Base-by-base conservation (phyloP, 2,888 invertebrate species). In the Perdita meconis region DNA sequence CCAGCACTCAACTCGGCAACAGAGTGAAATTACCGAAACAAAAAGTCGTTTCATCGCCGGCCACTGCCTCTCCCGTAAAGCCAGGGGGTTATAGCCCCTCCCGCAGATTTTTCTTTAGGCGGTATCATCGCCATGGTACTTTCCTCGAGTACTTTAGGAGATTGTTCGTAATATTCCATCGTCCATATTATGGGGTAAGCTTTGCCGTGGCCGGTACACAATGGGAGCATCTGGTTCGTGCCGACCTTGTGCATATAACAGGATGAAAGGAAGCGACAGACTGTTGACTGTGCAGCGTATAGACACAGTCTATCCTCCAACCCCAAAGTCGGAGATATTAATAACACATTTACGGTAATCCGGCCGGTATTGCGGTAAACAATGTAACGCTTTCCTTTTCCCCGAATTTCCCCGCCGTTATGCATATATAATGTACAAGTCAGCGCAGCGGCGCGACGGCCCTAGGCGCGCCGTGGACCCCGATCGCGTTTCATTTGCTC, bases 331-430 rank as follows among this genome's bases (percentile, higher is more conserved):
- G 74, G 64, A 66, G 81, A 88, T 86, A 87, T 87, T 88, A 89
- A 87, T 88, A 88, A 88, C 86, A 78, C 86, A 83, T 85, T 86
- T 84, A 83, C 77, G 81, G 71, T 85, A 86, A 87, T 85, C 76
- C 67, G 59, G 42, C 1, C 34, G 71, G 78, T 84, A 86, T 82
- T 86, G 79, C 73, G 60, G 76, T 72, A 83, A 86, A 85, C 82
- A 87, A 71, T 80, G 56, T 80, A 78, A 81, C 78, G 64, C 72
- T 56, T 65, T 63, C 73, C 70, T 70, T 71, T 71, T 61, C 55
- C 47, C 8, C 13, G 34, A 36, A 47, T 22, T 47, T 40, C 40
- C 77, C 53, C 59, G n/a, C n/a, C n/a, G n/a, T 13, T 68, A 3
- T 42, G 55, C 50, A 57, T 53, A 63, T 72, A 72, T 67, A 61